Evolutionary conservation across 2,113 vertebrate genomes (phyloP).

Genomic region (Etheostoma spectabile): DNA sequence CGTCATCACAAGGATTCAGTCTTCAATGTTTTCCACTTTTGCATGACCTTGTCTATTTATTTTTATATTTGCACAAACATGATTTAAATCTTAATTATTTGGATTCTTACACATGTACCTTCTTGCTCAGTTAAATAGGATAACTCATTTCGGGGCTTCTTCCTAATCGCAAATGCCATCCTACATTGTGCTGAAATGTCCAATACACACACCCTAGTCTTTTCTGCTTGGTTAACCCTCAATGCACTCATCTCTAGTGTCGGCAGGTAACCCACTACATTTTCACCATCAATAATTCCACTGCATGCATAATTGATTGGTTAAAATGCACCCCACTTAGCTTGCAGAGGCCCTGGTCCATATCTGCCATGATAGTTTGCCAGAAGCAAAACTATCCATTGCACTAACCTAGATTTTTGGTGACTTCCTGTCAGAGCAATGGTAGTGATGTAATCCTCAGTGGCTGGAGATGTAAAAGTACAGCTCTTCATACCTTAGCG

Average conservation of each 20-base stretch:
- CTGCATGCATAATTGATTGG: slow-evolving; percentile 75
- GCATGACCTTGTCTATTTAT: background rate
- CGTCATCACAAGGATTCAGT: background rate
- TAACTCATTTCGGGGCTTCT: background rate
- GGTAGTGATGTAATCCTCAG: slow-evolving; percentile 21
- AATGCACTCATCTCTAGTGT: slow-evolving; percentile 65
- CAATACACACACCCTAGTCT: slow-evolving; percentile 17
- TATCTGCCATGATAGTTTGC: slow-evolving; percentile 74
- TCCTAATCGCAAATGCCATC: background rate
- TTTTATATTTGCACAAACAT: background rate
- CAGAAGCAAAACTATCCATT: slow-evolving; percentile 73
- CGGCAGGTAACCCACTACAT: slow-evolving; percentile 73
- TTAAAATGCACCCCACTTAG: slow-evolving; percentile 77
- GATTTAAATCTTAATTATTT: background rate
- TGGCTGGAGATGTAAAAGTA: slow-evolving; percentile 23
- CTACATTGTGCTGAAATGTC: slow-evolving; percentile 9
- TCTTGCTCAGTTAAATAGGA: background rate
- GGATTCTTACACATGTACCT: background rate
- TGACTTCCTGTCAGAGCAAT: slow-evolving; percentile 42
- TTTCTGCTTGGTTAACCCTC: slow-evolving; percentile 69
- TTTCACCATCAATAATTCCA: slow-evolving; percentile 81
- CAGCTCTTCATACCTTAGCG: background rate
- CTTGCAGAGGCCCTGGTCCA: slow-evolving; percentile 56
- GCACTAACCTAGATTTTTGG: slow-evolving; percentile 54
- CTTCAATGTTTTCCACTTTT: background rate